phyloP scores from a whole-genome alignment of 2,888 invertebrate species.

The Meteorus cinctellus region DNA sequence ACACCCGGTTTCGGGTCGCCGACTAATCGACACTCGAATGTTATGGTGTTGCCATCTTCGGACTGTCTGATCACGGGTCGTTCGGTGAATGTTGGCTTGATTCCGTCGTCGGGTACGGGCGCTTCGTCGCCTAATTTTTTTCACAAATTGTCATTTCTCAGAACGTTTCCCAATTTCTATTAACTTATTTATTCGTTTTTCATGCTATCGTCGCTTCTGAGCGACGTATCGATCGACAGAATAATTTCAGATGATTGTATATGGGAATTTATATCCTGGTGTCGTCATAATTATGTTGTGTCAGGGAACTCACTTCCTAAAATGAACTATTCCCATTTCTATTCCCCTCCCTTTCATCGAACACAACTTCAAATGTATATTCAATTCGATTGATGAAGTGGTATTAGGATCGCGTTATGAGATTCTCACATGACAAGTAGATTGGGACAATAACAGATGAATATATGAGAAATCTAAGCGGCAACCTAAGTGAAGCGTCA shows the following conservation, averaged over 20 bases:
- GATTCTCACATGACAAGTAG: slow-evolving; percentile 55
- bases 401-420: slow-evolving; percentile 49
- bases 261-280: neutral
- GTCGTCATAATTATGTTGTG: neutral
- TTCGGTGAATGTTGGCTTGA: slow-evolving; percentile 98
- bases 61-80: slow-evolving; percentile 97
- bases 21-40: slow-evolving; percentile 97
- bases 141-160: slow-evolving; percentile 36
- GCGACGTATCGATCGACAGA: slow-evolving; percentile 52
- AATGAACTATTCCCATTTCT: neutral
- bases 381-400: slow-evolving; percentile 18
- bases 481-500: slow-evolving; percentile 68
- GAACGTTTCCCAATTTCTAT: slow-evolving; percentile 36
- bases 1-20: slow-evolving; percentile 97
- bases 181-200: slow-evolving; percentile 24
- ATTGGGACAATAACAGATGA: slow-evolving; percentile 51
- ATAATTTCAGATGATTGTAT: no score
- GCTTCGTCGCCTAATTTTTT: slow-evolving; percentile 90
- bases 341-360: neutral
- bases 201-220: slow-evolving; percentile 36
- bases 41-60: slow-evolving; percentile 95
- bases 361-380: slow-evolving; percentile 12
- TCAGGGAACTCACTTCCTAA: neutral
- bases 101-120: slow-evolving; percentile 92
- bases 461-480: slow-evolving; percentile 54